Conservation (phyloP, 2,888 invertebrate species). For the Acanthococcus lagerstroemiae region DNA sequence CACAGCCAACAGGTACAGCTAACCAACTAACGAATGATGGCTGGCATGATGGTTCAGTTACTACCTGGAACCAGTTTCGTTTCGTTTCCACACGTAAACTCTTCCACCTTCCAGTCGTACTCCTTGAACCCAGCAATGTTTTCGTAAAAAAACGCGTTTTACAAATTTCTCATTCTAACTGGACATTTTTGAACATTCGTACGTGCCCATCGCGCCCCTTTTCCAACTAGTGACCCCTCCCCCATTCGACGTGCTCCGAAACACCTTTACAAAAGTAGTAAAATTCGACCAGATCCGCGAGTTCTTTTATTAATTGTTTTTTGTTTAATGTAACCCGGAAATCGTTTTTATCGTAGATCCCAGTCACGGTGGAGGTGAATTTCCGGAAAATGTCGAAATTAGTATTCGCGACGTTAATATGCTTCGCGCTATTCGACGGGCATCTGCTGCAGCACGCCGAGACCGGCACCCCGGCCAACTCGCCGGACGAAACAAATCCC, state of each 20-base stretch:
- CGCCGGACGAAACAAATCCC: conserved; percentile 47
- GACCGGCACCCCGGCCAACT: too few species aligned
- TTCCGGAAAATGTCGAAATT: not conserved
- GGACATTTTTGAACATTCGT: too few species aligned
- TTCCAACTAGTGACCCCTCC: too few species aligned
- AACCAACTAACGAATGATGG: not conserved
- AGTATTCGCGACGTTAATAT: not conserved
- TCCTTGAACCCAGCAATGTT: not conserved
- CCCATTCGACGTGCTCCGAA: too few species aligned
- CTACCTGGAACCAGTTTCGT: not conserved
- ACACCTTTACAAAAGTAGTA: too few species aligned
- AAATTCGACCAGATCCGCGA: not conserved
- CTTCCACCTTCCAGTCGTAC: too few species aligned
- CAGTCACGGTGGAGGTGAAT: not conserved
- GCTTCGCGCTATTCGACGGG: not conserved
- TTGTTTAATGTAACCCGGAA: too few species aligned
- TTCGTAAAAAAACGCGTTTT: not conserved
- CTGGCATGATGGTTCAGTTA: not conserved
- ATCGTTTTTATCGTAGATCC: too few species aligned
- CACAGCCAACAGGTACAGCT: not conserved
- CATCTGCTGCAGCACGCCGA: not conserved
- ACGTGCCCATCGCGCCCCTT: too few species aligned
- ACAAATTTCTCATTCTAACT: too few species aligned
- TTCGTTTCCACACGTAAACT: not conserved
- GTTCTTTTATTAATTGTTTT: not conserved